Evolutionary conservation across 2,797 vertebrate genomes (phyloP), one percentile per base, ranked within the genome.

Genomic region (Pseudopleuronectes americanus): DNA sequence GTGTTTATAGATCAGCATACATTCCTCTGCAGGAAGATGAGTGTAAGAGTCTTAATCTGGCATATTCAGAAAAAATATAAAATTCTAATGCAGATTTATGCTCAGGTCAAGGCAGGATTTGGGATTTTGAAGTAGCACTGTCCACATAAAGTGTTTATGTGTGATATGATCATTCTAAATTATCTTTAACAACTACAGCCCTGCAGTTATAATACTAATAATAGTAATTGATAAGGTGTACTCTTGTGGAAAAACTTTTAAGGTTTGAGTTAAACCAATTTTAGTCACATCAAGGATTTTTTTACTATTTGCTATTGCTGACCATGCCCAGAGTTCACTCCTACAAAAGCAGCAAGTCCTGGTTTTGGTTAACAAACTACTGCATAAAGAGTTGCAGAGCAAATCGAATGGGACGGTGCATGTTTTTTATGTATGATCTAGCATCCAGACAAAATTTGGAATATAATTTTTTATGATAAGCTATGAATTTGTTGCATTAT

Each of bases 351-450:
- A 41, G 21, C 33, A 43, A 31, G 21, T 43, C 36, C 33, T 22
- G 47, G 19, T 17, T 54, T 59, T 64, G 12, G 8, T 64, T 26
- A 10, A 76, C 6, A 71, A 48, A 13, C 28, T 61, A 13, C 28
- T 58, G 71, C 63, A 84, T 83, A 68, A 69, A 61, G 26, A 65
- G 62, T 48, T 47, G 33, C 26, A 33, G 55, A 2, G 17, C 76
- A 81, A 76, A 86, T 88, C 81, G 79, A 78, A 31, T 36, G 68
- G 76, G 74, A 74, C 74, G 22, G 57, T 17, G 14, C 8, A 16
- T 19, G 14, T 19, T 45, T 19, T 16, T 45, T 16, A 2, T 71
- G 79, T 45, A 68, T 26, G 71, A 75, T 23, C 61, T 64, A 22
- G 12, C 54, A 57, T 47, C n/a, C 24, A 45, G 19, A 56, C 4